Conservation (phyloP, 2,113 vertebrate genomes). For the Stigmatopora argus region DNA sequence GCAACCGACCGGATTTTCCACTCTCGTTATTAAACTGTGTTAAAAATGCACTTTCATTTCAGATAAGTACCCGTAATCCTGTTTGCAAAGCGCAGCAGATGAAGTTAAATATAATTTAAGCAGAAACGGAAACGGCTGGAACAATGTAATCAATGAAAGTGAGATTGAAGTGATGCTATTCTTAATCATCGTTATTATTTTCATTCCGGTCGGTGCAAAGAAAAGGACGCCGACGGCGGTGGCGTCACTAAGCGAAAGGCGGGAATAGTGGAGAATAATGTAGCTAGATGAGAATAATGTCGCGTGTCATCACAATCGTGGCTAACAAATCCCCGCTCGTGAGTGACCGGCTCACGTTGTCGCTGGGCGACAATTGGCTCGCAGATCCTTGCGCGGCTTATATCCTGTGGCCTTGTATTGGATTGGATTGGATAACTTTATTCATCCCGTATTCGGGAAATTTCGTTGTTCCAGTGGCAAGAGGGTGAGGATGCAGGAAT, state of each 20-base stretch:
- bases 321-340: slow-evolving; percentile 53
- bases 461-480: no score
- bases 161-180: slow-evolving; percentile 74
- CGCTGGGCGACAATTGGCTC: slow-evolving; percentile 46
- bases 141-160: slow-evolving; percentile 75
- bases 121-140: slow-evolving; percentile 69
- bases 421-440: no score
- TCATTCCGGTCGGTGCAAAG: slow-evolving; percentile 52
- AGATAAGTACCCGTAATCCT: slow-evolving; percentile 78
- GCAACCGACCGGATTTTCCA: slow-evolving; percentile 72
- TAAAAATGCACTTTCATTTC: slow-evolving; percentile 78
- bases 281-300: slow-evolving; percentile 2
- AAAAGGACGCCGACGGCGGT: slow-evolving; percentile 28
- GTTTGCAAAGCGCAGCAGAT: slow-evolving; percentile 70
- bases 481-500: no score
- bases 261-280: slow-evolving; percentile 34
- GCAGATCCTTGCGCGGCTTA: slow-evolving; percentile 42
- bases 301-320: slow-evolving; percentile 51
- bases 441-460: no score
- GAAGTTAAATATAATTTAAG: slow-evolving; percentile 77
- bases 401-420: slow-evolving; percentile 40
- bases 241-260: slow-evolving; percentile 44
- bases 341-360: slow-evolving; percentile 43
- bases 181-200: slow-evolving; percentile 66
- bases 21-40: slow-evolving; percentile 74